Base-by-base conservation (phyloP, 2,113 vertebrate species). In the Eclectus roratus region DNA sequence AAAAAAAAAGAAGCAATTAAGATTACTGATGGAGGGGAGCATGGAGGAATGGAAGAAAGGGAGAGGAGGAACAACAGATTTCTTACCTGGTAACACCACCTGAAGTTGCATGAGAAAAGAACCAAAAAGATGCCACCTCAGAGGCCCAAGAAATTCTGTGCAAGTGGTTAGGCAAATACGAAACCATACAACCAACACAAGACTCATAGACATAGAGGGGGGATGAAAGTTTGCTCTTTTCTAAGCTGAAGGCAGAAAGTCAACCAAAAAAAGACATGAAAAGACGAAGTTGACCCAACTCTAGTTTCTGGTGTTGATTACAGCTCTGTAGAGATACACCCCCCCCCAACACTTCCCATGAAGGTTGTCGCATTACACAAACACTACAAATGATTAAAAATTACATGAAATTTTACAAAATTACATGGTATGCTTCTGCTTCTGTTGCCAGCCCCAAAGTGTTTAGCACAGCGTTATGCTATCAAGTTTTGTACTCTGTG, bases 401-500 rank as follows among this genome's bases (percentile, higher is more conserved):
- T 81, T 53, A 95, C 84, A 95, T 5, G 53, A 91, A 92, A 86
- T 91, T 95, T 86, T 76, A 85, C 76, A 52, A 72, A 92, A 93
- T 95, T 90, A 92, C 88, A 95, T 9, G 79, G 44, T 89, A 83
- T 11, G 55, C 43, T 61, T 44, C 72, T 14, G 71, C 50, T 72
- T n/a, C 77, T 85, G 61, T 50, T 85, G 53, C 66, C 94, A 94
- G 65, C 58, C 47, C 24, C 11, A 0, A 83, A 82, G 47, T 94
- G 91, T 88, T 93, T 44, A 93, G 87, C 70, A 69, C 66, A 73
- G 70, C 74, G 80, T 41, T 61, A 68, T 10, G 91, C 88, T 58
- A 88, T 89, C 12, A 52, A 91, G 91, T 93, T 96, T 91, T 94
- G 95, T 96, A 97, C 90, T 68, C 79, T 53, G 35, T 35, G 91